Evolutionary conservation across 1,140 invertebrate genomes (phyloP), one percentile per base, ranked within the genome.

Genomic region (Drosophila kanapiae): DNA sequence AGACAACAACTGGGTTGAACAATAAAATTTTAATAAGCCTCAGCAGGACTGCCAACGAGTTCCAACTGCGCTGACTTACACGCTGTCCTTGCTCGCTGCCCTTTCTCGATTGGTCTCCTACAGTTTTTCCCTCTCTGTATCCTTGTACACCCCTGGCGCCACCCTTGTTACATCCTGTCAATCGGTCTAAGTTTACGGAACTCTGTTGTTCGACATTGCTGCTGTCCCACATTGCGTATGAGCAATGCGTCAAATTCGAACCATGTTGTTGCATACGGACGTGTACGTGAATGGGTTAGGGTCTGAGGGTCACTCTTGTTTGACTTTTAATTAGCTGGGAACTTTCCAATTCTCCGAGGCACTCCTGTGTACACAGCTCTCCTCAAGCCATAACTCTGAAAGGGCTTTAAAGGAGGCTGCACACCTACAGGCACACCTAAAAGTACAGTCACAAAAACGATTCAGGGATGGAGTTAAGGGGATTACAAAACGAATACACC

Each of bases 11-110:
- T 68, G 61, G 54, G 60, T 51, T 51, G 78, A 80, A 74, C 76
- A 80, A 80, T 79, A 80, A 61, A 80, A 80, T 80, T 80, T 80
- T 80, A 80, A 80, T 80, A 80, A 80, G 78, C 76, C 62, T 68
- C 78, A 47, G 29, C 57, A 59, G 78, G 58, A 74, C 67, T 29
- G 23, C 65, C 31, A 72, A 38, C 35, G 31, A 59, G 51, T 27
- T 63, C 43, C 68, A 71, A 48, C 35, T 72, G 65, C 67, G 60
- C 62, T 62, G 38, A 70, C 43, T 43, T 57, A 16, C 29, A 40
- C 43, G 42, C 53, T 77, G 49, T 57, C 18, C 49, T 35, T 62
- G 61, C 61, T 14, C 23, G 18, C 27, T 49, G 8, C 29, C 27
- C 51, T 4, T 14, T 13, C 51, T 38, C 51, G 33, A 54, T 53